These are phyloP conservation scores for Callyntrura sp. DNA, from an alignment of 2,888 invertebrate species.

Conservation along the genomic window DNA sequence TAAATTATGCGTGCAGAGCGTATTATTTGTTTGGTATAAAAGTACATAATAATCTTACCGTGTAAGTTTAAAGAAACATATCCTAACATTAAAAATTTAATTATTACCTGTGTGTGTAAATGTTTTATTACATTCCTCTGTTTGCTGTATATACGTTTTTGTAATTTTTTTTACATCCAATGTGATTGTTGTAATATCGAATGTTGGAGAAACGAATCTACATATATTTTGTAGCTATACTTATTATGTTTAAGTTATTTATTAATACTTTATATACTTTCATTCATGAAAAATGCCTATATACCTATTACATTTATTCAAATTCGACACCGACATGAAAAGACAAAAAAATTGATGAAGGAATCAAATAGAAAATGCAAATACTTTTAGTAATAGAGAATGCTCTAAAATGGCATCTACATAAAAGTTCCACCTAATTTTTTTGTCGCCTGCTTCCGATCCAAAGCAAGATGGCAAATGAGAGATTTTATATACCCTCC, in stretches of 20 bases:
- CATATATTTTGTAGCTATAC: conserved; percentile 35
- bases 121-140: conserved; percentile 19
- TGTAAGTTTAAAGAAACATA: conserved; percentile 58
- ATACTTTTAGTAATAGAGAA: conserved; percentile 28
- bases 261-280: conserved; percentile 57
- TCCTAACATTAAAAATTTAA: conserved; percentile 26
- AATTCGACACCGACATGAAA: neutral
- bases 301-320: conserved; percentile 7
- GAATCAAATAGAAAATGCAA: conserved; percentile 66
- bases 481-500: conserved; percentile 47
- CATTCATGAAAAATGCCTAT: conserved; percentile 9
- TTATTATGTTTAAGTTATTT: conserved; percentile 45
- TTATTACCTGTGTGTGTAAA: conserved; percentile 38
- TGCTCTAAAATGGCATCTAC: conserved; percentile 32
- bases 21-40: conserved; percentile 68
- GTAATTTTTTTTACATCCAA: conserved; percentile 75
- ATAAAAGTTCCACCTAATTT: conserved; percentile 62
- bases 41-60: conserved; percentile 65
- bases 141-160: conserved; percentile 67
- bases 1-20: conserved; percentile 3
- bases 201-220: conserved; percentile 47
- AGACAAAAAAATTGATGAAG: conserved; percentile 29
- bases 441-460: conserved; percentile 60
- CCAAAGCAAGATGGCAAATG: conserved; percentile 26
- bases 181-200: conserved; percentile 62